Base-by-base conservation (phyloP, 2,888 invertebrate species). In the Leptothorax acervorum region DNA sequence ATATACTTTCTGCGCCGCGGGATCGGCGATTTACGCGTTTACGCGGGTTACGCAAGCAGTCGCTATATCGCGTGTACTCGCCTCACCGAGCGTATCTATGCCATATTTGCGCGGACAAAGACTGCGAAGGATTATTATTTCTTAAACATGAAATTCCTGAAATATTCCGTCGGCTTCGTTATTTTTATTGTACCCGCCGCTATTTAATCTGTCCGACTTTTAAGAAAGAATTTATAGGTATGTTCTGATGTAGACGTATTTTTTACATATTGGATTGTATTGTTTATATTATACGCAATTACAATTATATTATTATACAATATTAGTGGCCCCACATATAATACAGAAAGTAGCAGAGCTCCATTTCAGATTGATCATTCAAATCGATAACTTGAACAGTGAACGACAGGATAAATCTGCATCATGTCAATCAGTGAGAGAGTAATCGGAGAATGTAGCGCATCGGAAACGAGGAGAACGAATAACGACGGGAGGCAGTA, bases 1-100 rank as follows among this genome's bases (percentile, higher is more conserved):
- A 23, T 23, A 23, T 23, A 74, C 35, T 78, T 55, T 57, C 65
- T 35, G 55, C 55, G 53, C 76, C 70, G 62, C 73, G 42, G 15
- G 63, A 63, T 70, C 51, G 76, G 12, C 68, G 85, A 78, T 84
- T 85, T 83, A 83, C 57, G 85, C 86, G 82, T 76, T 71, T 65
- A 71, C 82, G 84, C 84, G 76, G 28, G 75, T 86, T 81, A 84
- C 84, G 84, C 70, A 81, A 83, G 45, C 55, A 18, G n/a, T 4
- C 45, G 68, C 35, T n/a, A 28, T 39, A 23, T 23, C 28, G 51
- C 28, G 48, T 63, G 70, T 63, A 45, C 31, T 81, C 51, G 45
- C 63, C 31, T 71, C 28, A 28, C n/a, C 28, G 23, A 79, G 48
- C 57, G 57, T 9, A 48, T 48, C 48, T 15, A 45, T 11, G 48